A percentile compares a stretch with the other conserved stretches of the same genome.
Evolutionary conservation across 2,113 vertebrate genomes (phyloP).

Genomic region (Ailurus styani): DNA sequence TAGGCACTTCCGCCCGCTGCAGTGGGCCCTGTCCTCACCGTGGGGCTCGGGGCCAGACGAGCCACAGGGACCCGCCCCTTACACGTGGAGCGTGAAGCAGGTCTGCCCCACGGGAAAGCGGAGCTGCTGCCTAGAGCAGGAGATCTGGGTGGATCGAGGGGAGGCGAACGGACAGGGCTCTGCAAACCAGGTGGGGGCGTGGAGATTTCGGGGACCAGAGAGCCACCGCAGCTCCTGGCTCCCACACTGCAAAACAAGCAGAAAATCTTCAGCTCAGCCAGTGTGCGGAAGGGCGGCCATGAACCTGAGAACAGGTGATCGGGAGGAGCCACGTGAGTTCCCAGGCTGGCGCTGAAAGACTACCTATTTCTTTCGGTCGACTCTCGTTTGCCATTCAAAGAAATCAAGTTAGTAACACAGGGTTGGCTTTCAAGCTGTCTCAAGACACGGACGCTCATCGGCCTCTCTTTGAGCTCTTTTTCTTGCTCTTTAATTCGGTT

Average conservation of each 20-base stretch:
- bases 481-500: neutral
- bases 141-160: neutral
- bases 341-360: neutral
- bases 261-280: neutral
- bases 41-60: neutral
- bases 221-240: rapidly evolving
- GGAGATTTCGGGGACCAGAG: neutral
- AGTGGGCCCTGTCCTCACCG: too few relatives aligned
- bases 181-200: neutral
- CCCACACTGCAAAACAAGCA: too few relatives aligned
- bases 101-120: neutral
- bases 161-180: neutral
- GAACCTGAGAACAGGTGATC: rapidly evolving
- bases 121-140: neutral
- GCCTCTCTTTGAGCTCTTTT: neutral
- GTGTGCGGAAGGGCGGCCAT: rapidly evolving
- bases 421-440: neutral
- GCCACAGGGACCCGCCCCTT: too few relatives aligned
- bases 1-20: too few relatives aligned
- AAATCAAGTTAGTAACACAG: neutral
- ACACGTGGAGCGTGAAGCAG: rapidly evolving
- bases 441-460: neutral
- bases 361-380: neutral
- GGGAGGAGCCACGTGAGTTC: too few relatives aligned
- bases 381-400: neutral